Evolutionary conservation across 2,888 invertebrate genomes (phyloP), one percentile per base, ranked within the genome.

Genomic region (Diarsia dahlii): DNA sequence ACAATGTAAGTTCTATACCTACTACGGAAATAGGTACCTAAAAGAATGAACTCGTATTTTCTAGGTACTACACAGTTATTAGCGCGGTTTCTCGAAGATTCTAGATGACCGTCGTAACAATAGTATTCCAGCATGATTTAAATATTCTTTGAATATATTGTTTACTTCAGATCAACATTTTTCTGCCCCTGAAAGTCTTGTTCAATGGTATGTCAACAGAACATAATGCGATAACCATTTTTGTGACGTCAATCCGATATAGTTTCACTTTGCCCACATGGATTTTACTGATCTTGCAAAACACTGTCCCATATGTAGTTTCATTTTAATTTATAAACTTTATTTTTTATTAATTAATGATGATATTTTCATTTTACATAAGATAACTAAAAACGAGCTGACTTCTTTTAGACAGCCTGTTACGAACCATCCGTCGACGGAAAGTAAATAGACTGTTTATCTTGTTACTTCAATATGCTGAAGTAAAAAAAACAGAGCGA

Each of bases 361-460:
- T 15, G 50, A n/a, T 5, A 23, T 48, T 20, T 79, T 45, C 18
- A 18, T 71, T 28, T 46, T 52, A 52, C 34, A 34, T 18, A 48
- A 20, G 28, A 45, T 62, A 48, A 39, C n/a, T 62, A 28, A 45
- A 71, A 46, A 63, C 15, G 23, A 63, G 18, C 20, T 10, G 60
- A 60, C 45, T 65, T 15, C 45, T 60, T 82, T 48, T 48, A 62
- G 15, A 52, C 39, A 80, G 64, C 13, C 48, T 58, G n/a, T 34
- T 54, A 68, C 34, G 46, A 56, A 84, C 70, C 84, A 74, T 80
- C 84, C 84, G 80, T 68, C 79, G 15, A 67, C 50, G 20, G 12
- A 79, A 68, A 84, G 74, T 64, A 84, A 80, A 84, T 74, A 79
- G 48, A 58, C 54, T 54, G 23, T 71, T 8, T 65, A n/a, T 13